Evolutionary conservation across 2,113 vertebrate species (phyloP), one percentile per base, ranked within the genome.

Genomic region (Syngnathoides biaculeatus): DNA sequence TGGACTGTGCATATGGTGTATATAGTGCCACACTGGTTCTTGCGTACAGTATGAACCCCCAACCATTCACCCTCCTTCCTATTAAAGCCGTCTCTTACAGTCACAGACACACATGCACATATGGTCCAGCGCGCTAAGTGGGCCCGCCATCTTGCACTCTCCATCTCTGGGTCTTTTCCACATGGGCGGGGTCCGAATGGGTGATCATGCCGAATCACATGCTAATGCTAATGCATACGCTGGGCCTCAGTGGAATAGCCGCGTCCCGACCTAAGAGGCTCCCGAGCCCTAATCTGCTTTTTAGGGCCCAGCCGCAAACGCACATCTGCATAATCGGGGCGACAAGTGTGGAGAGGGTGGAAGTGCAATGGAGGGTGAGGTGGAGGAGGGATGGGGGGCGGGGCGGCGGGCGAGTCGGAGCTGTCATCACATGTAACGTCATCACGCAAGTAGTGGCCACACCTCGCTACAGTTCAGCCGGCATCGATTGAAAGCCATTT

Each of bases 241-340:
- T 83, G 80, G 86, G 81, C 85, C 90, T 90, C 90, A 83, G 73
- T 81, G 90, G 90, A 90, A 91, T 90, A 91, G 68, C 81, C 79
- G 75, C 87, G 89, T 60, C 71, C 84, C 86, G 86, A 86, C 90
- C 89, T 8, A 89, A 89, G 89, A 87, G 85, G 89, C 89, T 90
- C 91, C 91, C 85, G 78, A 68, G 81, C 79, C 87, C 90, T 89
- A 92, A 92, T 92, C 91, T 90, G 90, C 89, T 92, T 92, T 85
- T 91, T 88, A 90, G 86, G 87, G 86, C 79, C 83, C 35, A 20
- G 0, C 65, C 79, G 75, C 82, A 89, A 91, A 93, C 83, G 71
- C 89, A 93, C 90, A 94, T 94, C 90, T 93, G 89, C 95, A 95
- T 96, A 94, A 95, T 96, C 93, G 82, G 86, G 88, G 90, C 90